Evolutionary conservation across 2,797 vertebrate species (phyloP).

Genomic region (Muraenolepis orangiensis): DNA sequence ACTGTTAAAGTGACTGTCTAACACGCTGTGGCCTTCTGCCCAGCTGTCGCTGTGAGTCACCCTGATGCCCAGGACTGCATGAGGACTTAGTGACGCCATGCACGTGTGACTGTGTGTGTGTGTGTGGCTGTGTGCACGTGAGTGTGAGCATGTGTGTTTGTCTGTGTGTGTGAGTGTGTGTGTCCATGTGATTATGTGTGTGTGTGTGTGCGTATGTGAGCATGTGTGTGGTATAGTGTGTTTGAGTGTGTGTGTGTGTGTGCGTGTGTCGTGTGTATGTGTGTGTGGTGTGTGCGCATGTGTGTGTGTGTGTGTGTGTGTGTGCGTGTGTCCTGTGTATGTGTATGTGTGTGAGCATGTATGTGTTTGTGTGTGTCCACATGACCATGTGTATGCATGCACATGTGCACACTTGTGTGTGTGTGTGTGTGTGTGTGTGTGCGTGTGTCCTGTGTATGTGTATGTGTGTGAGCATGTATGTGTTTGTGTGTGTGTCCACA

Average conservation of each 20-base stretch:
- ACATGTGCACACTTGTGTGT: too few species aligned
- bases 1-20: slow-evolving; percentile 50
- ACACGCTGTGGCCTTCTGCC: slow-evolving; percentile 56
- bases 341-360: too few species aligned
- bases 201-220: neutral
- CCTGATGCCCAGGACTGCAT: slow-evolving; percentile 53
- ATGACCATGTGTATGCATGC: too few species aligned
- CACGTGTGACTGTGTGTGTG: neutral
- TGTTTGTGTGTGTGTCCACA: too few species aligned
- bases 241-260: too few species aligned
- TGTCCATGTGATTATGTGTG: neutral
- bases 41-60: slow-evolving; percentile 72
- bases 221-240: neutral
- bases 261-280: neutral
- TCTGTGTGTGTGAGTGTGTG: neutral
- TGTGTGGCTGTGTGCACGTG: neutral
- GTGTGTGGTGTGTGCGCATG: neutral
- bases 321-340: too few species aligned
- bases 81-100: slow-evolving; percentile 17
- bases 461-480: too few species aligned
- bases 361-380: too few species aligned
- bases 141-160: too few species aligned
- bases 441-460: too few species aligned
- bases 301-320: neutral
- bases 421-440: too few species aligned